Conservation (phyloP, 2,797 vertebrate species). For the Telmatherina bonti region DNA sequence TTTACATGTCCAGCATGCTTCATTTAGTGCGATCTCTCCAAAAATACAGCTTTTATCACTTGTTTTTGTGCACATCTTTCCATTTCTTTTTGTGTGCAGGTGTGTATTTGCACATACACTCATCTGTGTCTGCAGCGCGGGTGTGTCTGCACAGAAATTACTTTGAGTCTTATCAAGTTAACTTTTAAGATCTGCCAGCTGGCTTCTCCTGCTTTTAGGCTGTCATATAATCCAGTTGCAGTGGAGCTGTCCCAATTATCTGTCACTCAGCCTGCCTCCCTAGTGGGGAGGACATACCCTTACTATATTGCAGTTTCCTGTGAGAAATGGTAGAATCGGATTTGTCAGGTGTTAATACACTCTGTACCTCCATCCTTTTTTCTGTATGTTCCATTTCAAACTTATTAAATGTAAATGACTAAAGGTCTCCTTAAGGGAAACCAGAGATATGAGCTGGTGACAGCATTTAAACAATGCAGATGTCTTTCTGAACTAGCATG, state of each 20-base stretch:
- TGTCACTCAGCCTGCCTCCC: slow-evolving; percentile 60
- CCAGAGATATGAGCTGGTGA: not conserved
- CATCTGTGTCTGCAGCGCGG: slow-evolving; percentile 17
- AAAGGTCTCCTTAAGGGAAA: slow-evolving; percentile 22
- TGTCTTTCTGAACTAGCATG: slow-evolving; percentile 17
- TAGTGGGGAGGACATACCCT: slow-evolving; percentile 30
- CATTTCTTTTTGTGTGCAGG: slow-evolving; percentile 10
- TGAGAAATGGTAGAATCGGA: slow-evolving; percentile 33
- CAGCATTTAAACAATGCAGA: slow-evolving; percentile 10
- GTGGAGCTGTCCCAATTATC: slow-evolving; percentile 52
- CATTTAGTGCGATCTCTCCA: slow-evolving; percentile 27
- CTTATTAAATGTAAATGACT: slow-evolving; percentile 24
- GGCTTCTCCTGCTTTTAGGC: slow-evolving; percentile 48
- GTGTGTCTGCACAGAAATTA: slow-evolving; percentile 27
- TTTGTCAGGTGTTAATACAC: slow-evolving; percentile 52
- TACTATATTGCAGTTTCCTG: slow-evolving; percentile 48
- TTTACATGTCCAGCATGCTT: slow-evolving; percentile 13
- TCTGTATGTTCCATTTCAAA: slow-evolving; percentile 16
- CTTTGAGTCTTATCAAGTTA: slow-evolving; percentile 58
- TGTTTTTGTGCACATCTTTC: slow-evolving; percentile 26
- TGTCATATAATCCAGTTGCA: slow-evolving; percentile 38
- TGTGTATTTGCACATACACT: slow-evolving; percentile 13
- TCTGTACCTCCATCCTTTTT: slow-evolving; percentile 22
- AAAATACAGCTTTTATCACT: not conserved
- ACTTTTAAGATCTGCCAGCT: slow-evolving; percentile 61